Percentiles rank a stretch among this genome's conserved stretches.
Conservation (phyloP, 1,140 invertebrate species). For the Monochamus saltuarius region DNA sequence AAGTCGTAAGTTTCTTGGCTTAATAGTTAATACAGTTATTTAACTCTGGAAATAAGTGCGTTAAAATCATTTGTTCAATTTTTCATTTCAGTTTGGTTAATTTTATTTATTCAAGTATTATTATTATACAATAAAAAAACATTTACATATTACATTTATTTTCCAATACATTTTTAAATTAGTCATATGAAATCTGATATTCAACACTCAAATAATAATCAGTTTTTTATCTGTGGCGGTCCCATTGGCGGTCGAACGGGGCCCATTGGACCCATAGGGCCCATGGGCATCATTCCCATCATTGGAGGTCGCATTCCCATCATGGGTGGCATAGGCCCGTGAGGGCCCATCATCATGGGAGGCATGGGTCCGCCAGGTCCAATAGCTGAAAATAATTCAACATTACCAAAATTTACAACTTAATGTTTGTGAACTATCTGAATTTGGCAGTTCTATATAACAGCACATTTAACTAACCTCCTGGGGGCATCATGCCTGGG, state of each 20-base stretch:
- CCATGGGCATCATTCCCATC: slow-evolving; percentile 75
- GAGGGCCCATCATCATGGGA: slow-evolving; percentile 75
- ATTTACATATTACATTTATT: slow-evolving; percentile 42
- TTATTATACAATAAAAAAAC: slow-evolving; percentile 7
- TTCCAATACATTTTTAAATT: no score
- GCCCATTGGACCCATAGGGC: slow-evolving; percentile 72
- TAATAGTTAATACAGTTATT: no score
- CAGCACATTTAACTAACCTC: slow-evolving; percentile 25
- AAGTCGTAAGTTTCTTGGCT: no score
- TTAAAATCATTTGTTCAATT: background rate
- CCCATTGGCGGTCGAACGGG: slow-evolving; percentile 65
- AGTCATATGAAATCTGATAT: no score
- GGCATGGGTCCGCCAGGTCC: slow-evolving; percentile 68
- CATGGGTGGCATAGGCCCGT: slow-evolving; percentile 77
- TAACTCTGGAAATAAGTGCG: background rate
- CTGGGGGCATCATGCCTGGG: slow-evolving; percentile 68
- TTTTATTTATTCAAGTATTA: background rate
- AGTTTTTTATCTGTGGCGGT: slow-evolving; percentile 64
- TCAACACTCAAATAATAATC: no score
- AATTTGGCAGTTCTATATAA: no score
- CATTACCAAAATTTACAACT: slow-evolving; percentile 16
- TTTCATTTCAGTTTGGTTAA: no score
- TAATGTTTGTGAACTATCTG: slow-evolving; percentile 9
- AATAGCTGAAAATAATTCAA: slow-evolving; percentile 52
- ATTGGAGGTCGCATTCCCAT: slow-evolving; percentile 72